Conservation (phyloP, 2,888 invertebrate genomes). For the Rotaria socialis region DNA sequence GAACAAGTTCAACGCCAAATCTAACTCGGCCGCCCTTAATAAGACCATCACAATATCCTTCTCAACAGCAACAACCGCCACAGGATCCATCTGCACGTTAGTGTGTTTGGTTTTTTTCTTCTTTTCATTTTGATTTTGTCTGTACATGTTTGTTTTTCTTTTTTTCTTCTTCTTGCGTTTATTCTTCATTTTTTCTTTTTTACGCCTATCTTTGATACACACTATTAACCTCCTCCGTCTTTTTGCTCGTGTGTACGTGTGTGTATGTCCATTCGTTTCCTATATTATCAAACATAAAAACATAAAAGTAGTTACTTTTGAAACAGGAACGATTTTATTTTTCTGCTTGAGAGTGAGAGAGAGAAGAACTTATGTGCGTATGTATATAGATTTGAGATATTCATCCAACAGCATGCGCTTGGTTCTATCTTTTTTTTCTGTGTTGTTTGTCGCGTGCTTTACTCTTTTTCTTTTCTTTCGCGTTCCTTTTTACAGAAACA, state of each 20-base stretch:
- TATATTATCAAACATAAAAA: background rate
- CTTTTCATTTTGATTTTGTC: background rate
- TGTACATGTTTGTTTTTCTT: background rate
- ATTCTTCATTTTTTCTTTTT: background rate
- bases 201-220: slow-evolving; percentile 21
- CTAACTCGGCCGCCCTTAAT: background rate
- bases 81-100: background rate
- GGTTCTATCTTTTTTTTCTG: slow-evolving; percentile 18
- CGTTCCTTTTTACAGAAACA: slow-evolving; percentile 17
- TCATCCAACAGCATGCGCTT: slow-evolving; percentile 4
- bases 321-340: slow-evolving; percentile 29
- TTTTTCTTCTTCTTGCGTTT: background rate
- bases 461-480: background rate
- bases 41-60: background rate
- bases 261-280: slow-evolving; percentile 14
- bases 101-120: background rate
- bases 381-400: slow-evolving; percentile 18
- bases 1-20: background rate
- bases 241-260: background rate
- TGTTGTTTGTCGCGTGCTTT: slow-evolving; percentile 26
- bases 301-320: slow-evolving; percentile 5
- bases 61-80: background rate
- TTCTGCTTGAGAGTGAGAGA: background rate
- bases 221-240: slow-evolving; percentile 10
- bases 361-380: slow-evolving; percentile 20